Conservation (phyloP, 2,113 vertebrate genomes). For the Prunella fulvescens region DNA sequence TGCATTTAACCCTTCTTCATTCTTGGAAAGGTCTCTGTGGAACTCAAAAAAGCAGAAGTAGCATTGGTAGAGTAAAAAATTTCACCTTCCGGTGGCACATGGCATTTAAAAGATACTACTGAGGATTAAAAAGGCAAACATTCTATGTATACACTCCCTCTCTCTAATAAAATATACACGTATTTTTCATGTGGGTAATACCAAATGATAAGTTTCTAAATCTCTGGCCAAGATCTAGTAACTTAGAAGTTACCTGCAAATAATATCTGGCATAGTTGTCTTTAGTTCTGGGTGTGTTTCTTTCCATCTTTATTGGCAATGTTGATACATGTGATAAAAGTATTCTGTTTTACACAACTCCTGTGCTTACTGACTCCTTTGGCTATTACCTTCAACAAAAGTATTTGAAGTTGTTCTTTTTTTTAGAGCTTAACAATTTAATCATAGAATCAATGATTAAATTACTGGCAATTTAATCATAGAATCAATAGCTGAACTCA, state of each 20-base stretch:
- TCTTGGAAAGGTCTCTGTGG: not conserved
- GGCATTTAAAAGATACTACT: not conserved
- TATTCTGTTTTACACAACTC: not conserved
- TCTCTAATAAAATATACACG: not conserved
- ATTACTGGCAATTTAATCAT: not conserved
- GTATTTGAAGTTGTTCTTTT: not conserved
- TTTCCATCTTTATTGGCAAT: not conserved
- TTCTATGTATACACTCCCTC: not conserved
- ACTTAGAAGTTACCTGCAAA: not conserved
- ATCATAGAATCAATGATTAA: not conserved
- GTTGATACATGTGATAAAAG: accelerated
- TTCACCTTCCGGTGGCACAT: not conserved
- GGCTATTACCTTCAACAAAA: not conserved
- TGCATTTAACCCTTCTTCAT: not conserved
- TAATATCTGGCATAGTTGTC: not conserved
- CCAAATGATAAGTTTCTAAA: not conserved
- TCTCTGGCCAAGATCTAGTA: not conserved
- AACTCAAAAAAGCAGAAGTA: not conserved
- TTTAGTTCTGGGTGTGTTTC: not conserved
- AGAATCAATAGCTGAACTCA: not conserved
- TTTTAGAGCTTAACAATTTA: not conserved
- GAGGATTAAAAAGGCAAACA: not conserved
- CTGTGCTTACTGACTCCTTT: not conserved
- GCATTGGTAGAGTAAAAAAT: not conserved
- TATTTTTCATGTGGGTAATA: not conserved